phyloP scores from a whole-genome alignment of 2,113 vertebrate species.

The Forbesichthys agassizii region DNA sequence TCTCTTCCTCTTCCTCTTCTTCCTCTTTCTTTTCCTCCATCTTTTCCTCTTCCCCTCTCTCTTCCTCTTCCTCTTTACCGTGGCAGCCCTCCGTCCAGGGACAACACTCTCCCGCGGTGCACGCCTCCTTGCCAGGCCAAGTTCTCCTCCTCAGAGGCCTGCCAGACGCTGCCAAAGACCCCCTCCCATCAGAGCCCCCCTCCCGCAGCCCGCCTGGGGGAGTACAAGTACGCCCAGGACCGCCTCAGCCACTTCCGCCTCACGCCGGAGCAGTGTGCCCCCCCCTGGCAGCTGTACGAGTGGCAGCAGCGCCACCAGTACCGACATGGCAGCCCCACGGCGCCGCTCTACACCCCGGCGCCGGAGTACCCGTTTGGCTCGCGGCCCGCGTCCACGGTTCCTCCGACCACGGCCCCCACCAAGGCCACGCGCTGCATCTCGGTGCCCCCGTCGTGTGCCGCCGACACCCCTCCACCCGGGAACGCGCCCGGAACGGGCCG shows the following conservation, averaged over 20 bases:
- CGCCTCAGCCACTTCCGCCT: constrained; percentile 92
- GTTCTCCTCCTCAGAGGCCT: constrained; percentile 75
- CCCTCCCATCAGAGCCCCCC: constrained; percentile 79
- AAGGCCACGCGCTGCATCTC: constrained; percentile 68
- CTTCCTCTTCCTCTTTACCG: neutral
- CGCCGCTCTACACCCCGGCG: constrained; percentile 81
- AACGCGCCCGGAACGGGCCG: constrained; percentile 70
- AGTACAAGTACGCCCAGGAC: constrained; percentile 96
- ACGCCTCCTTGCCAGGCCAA: constrained; percentile 78
- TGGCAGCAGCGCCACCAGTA: constrained; percentile 97
- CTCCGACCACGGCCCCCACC: constrained; percentile 52
- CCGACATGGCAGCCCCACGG: constrained; percentile 92
- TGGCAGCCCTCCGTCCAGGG: constrained; percentile 75
- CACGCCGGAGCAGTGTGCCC: constrained; percentile 73
- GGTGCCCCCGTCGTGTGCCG: constrained; percentile 85
- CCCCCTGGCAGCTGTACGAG: constrained; percentile 91
- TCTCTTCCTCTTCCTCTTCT: too few species aligned
- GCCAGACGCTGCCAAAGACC: constrained; percentile 89
- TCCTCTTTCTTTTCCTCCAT: neutral
- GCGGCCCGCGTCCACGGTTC: constrained; percentile 79
- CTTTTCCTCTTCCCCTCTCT: neutral
- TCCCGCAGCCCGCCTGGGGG: constrained; percentile 76
- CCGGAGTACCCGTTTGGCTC: constrained; percentile 81
- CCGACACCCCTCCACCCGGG: constrained; percentile 86
- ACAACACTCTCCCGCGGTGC: constrained; percentile 83